phyloP scores from a whole-genome alignment of 2,113 vertebrate genomes.

The Sisor rabdophorus region DNA sequence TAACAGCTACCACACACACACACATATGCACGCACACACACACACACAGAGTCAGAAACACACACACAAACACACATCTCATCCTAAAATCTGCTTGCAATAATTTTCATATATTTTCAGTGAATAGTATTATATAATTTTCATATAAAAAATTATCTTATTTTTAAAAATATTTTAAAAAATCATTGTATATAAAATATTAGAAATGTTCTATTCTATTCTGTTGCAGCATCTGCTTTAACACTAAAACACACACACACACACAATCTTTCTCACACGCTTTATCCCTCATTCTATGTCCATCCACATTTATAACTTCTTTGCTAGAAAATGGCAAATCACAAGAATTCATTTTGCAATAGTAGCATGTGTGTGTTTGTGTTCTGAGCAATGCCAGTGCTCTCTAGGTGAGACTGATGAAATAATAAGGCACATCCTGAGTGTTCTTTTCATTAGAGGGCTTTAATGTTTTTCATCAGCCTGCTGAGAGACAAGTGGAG shows the following conservation, averaged over 20 bases:
- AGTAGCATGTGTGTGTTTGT: conserved; percentile 51
- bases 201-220: too few species aligned
- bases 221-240: too few species aligned
- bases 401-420: conserved; percentile 98
- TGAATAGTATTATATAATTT: too few species aligned
- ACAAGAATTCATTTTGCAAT: not conserved
- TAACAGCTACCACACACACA: not conserved
- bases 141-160: too few species aligned
- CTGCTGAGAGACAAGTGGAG: conserved; percentile 91
- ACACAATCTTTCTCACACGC: not conserved
- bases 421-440: conserved; percentile 99
- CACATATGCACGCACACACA: not conserved
- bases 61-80: too few species aligned
- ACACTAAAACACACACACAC: too few species aligned
- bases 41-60: too few species aligned
- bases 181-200: too few species aligned
- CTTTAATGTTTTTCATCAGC: conserved; percentile 96
- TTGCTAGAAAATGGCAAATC: conserved; percentile 81
- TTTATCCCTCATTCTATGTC: conserved; percentile 46
- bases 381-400: conserved; percentile 79
- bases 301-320: conserved; percentile 31
- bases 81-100: too few species aligned
- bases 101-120: too few species aligned
- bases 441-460: conserved; percentile 98
- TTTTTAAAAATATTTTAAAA: too few species aligned